Evolutionary conservation across 2,888 invertebrate genomes (phyloP), one percentile per base, ranked within the genome.

Genomic region (Chalcis sispes): DNA sequence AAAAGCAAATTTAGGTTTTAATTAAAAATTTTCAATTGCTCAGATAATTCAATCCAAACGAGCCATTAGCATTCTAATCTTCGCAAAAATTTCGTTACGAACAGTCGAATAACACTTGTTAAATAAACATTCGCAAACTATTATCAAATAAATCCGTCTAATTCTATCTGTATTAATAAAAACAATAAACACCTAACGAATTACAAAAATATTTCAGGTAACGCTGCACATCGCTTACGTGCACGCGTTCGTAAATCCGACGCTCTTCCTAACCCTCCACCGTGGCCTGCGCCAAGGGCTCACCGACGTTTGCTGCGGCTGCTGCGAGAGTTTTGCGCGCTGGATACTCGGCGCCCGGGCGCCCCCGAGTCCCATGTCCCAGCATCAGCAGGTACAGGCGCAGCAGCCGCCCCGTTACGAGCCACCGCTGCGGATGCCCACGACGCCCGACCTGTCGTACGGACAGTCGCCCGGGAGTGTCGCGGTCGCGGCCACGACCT

Each of bases 161-260:
- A n/a, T n/a, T n/a, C n/a, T n/a, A n/a, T n/a, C n/a, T n/a, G n/a
- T n/a, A n/a, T n/a, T n/a, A n/a, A n/a, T n/a, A n/a, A n/a, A n/a
- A n/a, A n/a, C n/a, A n/a, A n/a, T n/a, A n/a, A n/a, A n/a, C n/a
- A n/a, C n/a, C n/a, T n/a, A n/a, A n/a, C n/a, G n/a, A n/a, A n/a
- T n/a, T n/a, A 32, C 36, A 36, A 4, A 36, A 36, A 36, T 36
- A 10, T 23, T 80, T 3, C 92, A 95, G 94, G 94, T 95, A 83
- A 95, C 95, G 65, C 91, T 96, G 82, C 95, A 95, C 91, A 95
- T 95, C 89, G 95, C 95, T 80, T 95, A 95, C 90, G 93, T 95
- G 80, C 96, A 96, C 89, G 95, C 95, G 42, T 95, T 95, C 83
- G 94, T 95, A 81, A 95, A 95, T 86, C 95, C 95, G 2, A 92